Evolutionary conservation across 2,888 invertebrate species (phyloP), one percentile per base, ranked within the genome.

Genomic region (Ypsolopha scabrella): DNA sequence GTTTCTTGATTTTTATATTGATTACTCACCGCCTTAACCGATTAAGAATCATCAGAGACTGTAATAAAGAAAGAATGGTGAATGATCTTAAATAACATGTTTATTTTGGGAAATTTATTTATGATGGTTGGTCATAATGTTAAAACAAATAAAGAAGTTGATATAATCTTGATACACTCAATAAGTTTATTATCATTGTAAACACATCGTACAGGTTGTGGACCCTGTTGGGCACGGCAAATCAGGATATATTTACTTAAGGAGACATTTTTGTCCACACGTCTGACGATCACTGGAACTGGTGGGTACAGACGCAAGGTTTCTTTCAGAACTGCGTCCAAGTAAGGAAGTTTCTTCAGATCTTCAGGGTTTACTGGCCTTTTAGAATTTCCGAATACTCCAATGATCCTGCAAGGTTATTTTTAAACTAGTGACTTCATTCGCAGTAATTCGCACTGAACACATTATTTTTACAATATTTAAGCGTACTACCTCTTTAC

Each of bases 301-400:
- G 72, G 68, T 0, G 73, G 67, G 51, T 70, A 74, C 6, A 74
- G 51, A 2, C 73, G 58, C 39, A 75, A 46, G 0, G 61, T 63
- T 45, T 75, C 75, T 34, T 65, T 71, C 6, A 75, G 55, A 0
- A 73, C 72, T 0, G 67, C 68, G 10, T 72, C 72, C 43, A 68
- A 51, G 35, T 75, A 74, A 37, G 68, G 68, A 0, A 75, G 61
- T 6, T 51, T 59, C 0, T 54, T 54, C 0, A 73, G 52, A 36
- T 72, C 67, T 4, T 60, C 60, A 3, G 57, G 51, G 14, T 57
- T 52, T 0, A 72, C 53, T 0, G 62, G 52, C 6, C 59, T 57
- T 24, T 59, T 52, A 0, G 61, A 57, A 35, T 63, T 58, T 0
- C 63, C 67, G 8, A 72, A 58, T 0, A 69, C 61, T 41, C 61